phyloP scores from a whole-genome alignment of 2,113 vertebrate species.

The Drymodes brunneopygia region DNA sequence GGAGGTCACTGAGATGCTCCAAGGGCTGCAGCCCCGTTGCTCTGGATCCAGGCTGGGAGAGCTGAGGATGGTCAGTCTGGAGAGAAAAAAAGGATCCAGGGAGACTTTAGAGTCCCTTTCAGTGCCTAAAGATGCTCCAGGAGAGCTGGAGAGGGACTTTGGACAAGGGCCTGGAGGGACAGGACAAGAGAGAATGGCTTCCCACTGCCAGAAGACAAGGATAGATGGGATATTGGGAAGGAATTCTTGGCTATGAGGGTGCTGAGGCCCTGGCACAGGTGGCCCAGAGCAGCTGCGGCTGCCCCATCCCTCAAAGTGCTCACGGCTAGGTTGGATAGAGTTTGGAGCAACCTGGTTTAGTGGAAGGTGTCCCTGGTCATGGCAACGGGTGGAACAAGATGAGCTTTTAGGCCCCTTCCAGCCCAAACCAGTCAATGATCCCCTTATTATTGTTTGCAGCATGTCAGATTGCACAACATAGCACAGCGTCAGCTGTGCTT shows the following conservation, averaged over 20 bases:
- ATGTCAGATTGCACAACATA: background rate
- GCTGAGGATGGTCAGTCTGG: background rate
- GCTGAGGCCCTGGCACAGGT: background rate
- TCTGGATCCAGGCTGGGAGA: background rate
- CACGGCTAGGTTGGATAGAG: background rate
- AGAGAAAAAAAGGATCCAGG: background rate
- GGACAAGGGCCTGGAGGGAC: fast-evolving
- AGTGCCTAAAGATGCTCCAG: background rate
- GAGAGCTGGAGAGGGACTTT: background rate
- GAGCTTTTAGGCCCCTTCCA: background rate
- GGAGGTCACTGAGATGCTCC: background rate
- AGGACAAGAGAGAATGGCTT: background rate
- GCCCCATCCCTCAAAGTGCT: background rate
- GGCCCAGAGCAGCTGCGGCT: background rate
- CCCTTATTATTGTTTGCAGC: background rate
- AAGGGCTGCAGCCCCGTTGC: background rate
- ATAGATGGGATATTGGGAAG: background rate
- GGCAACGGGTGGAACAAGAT: background rate
- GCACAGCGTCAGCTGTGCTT: background rate
- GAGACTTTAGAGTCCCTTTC: background rate
- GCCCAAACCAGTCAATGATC: background rate
- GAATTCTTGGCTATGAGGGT: background rate
- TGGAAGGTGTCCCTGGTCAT: background rate
- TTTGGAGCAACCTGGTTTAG: background rate
- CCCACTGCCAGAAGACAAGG: background rate